Evolutionary conservation across 2,113 vertebrate species (phyloP).

Genomic region (Labrus mixtus): DNA sequence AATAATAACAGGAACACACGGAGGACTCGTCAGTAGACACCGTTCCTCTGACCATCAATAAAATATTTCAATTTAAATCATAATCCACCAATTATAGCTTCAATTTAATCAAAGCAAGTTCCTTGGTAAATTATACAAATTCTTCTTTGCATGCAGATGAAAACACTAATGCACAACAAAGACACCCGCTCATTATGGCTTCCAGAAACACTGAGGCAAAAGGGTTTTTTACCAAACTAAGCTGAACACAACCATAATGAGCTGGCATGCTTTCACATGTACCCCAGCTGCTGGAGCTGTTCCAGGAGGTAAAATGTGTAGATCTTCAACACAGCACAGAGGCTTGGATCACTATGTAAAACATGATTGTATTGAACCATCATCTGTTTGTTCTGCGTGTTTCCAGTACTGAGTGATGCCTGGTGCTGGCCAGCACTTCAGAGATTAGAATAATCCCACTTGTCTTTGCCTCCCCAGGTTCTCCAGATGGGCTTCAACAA

Average conservation of each 20-base stretch:
- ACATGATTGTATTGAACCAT: slow-evolving; percentile 55
- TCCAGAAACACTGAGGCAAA: slow-evolving; percentile 47
- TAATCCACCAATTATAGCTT: neutral
- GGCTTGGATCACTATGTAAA: slow-evolving; percentile 70
- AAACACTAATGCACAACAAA: slow-evolving; percentile 24
- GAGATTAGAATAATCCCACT: slow-evolving; percentile 79
- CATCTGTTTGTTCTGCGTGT: slow-evolving; percentile 62
- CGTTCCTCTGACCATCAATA: neutral
- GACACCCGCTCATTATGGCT: slow-evolving; percentile 37
- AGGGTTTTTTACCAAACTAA: slow-evolving; percentile 45
- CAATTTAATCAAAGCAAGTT: neutral
- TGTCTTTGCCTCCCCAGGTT: slow-evolving; percentile 76
- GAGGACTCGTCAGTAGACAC: no score
- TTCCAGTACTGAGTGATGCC: slow-evolving; percentile 49
- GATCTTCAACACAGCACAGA: slow-evolving; percentile 47
- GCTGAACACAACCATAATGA: slow-evolving; percentile 56
- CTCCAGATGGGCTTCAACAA: slow-evolving; percentile 84
- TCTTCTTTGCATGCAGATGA: slow-evolving; percentile 22
- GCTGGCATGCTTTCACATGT: slow-evolving; percentile 53
- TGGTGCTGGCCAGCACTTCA: slow-evolving; percentile 47
- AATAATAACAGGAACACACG: no score
- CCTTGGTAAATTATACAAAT: neutral
- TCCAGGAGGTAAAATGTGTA: slow-evolving; percentile 61
- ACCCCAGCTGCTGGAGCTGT: slow-evolving; percentile 37
- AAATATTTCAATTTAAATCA: neutral